phyloP scores from a whole-genome alignment of 2,113 vertebrate genomes.

The Callaeas wilsoni region DNA sequence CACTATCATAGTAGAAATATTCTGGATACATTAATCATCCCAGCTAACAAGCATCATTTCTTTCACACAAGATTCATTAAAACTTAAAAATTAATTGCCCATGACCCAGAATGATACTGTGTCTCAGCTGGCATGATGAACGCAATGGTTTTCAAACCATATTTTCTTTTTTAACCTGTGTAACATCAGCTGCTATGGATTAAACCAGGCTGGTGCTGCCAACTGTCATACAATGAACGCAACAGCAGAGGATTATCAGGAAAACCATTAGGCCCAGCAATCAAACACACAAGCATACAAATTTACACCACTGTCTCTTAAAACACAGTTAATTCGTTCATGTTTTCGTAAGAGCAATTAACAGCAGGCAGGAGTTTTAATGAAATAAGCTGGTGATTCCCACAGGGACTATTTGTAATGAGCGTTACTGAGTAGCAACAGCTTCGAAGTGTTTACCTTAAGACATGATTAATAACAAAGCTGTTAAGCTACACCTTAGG shows the following conservation, averaged over 20 bases:
- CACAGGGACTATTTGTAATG: constrained; percentile 64
- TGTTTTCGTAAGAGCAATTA: constrained; percentile 70
- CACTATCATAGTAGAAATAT: background rate
- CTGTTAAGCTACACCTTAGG: constrained; percentile 32
- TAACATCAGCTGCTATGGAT: background rate
- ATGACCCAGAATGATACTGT: background rate
- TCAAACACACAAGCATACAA: background rate
- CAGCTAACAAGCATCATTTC: background rate
- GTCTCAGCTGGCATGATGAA: background rate
- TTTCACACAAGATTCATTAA: constrained; percentile 35
- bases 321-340: constrained; percentile 63
- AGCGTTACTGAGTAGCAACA: constrained; percentile 49
- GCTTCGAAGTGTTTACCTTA: constrained; percentile 66
- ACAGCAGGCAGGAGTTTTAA: constrained; percentile 66
- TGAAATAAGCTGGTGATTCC: constrained; percentile 69
- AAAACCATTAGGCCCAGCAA: background rate
- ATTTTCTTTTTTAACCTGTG: background rate
- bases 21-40: background rate
- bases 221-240: background rate
- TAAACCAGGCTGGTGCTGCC: background rate
- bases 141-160: background rate
- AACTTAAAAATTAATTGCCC: constrained; percentile 51
- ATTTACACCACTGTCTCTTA: constrained; percentile 42
- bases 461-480: constrained; percentile 72
- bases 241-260: background rate